Conservation (phyloP, 1,140 invertebrate species). For the Drosophila parabipectinata region DNA sequence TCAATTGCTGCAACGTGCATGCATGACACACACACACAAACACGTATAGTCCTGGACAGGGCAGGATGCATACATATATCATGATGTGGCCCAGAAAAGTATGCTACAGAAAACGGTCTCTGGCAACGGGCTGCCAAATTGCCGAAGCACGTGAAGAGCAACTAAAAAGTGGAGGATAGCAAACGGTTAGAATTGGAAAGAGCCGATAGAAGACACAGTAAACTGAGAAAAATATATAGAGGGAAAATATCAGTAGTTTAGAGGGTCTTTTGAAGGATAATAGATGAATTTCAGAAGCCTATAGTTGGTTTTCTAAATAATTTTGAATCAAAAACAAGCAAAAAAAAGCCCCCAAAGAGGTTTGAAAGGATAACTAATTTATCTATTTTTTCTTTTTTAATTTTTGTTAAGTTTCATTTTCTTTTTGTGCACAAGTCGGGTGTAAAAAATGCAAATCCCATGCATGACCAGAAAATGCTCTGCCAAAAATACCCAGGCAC, state of each 20-base stretch:
- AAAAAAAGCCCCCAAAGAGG: no score
- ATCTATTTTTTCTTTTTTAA: no score
- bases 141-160: conserved; percentile 41
- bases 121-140: conserved; percentile 61
- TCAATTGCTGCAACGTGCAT: conserved; percentile 72
- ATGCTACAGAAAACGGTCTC: conserved; percentile 62
- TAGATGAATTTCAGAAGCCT: background rate
- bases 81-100: conserved; percentile 73
- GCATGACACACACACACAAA: conserved; percentile 18
- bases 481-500: conserved; percentile 70
- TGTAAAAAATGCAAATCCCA: conserved; percentile 79
- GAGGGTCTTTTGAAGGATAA: background rate
- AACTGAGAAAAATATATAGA: background rate
- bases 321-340: no score
- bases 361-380: no score
- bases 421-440: conserved; percentile 3
- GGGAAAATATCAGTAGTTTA: no score
- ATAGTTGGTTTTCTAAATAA: no score
- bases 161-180: background rate
- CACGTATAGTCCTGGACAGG: conserved; percentile 1
- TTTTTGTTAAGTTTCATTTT: background rate
- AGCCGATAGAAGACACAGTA: conserved; percentile 1
- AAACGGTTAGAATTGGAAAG: conserved; percentile 5
- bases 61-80: conserved; percentile 48
- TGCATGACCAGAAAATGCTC: conserved; percentile 67